phyloP scores from a whole-genome alignment of 2,797 vertebrate species.

The Ambastaia sidthimunki region DNA sequence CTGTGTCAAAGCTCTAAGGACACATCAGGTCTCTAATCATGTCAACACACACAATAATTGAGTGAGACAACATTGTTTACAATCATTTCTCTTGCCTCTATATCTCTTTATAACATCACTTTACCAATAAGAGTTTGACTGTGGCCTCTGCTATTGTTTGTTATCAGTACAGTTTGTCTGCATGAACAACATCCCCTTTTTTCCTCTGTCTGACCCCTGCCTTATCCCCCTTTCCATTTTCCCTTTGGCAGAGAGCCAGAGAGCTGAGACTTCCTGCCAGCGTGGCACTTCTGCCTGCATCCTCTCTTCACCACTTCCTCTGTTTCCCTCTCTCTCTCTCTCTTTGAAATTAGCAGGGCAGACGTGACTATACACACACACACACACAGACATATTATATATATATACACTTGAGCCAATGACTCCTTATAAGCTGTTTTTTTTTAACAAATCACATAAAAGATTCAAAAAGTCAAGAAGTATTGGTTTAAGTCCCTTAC shows the following conservation, averaged over 20 bases:
- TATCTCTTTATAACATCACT: neutral
- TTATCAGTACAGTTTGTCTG: neutral
- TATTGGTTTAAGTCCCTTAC: neutral
- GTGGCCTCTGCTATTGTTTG: neutral
- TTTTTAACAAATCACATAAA: neutral
- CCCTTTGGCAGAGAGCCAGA: constrained; percentile 71
- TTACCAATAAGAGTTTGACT: neutral
- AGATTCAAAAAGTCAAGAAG: neutral
- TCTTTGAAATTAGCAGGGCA: neutral
- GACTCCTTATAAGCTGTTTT: neutral
- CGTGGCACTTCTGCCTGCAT: constrained; percentile 77
- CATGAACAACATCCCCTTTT: constrained; percentile 6
- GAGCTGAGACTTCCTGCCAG: constrained; percentile 76
- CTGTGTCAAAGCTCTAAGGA: constrained; percentile 45
- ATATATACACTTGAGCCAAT: no score
- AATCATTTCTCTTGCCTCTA: neutral
- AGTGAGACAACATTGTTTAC: neutral
- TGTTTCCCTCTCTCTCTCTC: constrained; percentile 26
- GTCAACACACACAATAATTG: constrained; percentile 3
- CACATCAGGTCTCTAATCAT: neutral
- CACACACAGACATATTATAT: no score
- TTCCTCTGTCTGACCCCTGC: constrained; percentile 17
- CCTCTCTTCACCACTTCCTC: constrained; percentile 60
- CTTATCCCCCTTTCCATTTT: constrained; percentile 30
- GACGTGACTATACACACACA: neutral